Evolutionary conservation across 2,113 vertebrate species (phyloP), one percentile per base, ranked within the genome.

Genomic region (Peromyscus californicus): DNA sequence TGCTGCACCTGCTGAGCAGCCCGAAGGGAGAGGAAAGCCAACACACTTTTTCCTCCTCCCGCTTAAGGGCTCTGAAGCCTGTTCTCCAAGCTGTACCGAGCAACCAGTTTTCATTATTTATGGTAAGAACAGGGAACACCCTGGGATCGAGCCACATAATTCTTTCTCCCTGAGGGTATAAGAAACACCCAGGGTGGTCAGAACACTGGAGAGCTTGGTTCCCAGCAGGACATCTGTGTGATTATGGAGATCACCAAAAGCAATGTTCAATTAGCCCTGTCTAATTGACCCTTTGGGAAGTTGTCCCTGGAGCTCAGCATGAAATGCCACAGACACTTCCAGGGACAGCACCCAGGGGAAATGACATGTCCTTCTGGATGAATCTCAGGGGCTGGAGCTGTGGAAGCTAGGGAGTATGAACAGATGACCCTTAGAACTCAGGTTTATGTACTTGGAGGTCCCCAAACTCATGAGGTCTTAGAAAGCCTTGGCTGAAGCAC

Each of bases 171-270:
- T 29, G 39, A 86, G 48, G 36, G 45, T 9, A 72, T 45, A 36
- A n/a, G 70, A 96, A 80, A 75, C 31, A 88, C 75, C 33, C 5
- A 39, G 51, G 76, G 75, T 15, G 84, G 63, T 75, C 70, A 57
- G 70, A n/a, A 86, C 19, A 89, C 85, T 39, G 51, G 45, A 93
- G 93, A 54, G 67, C 72, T 91, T 67, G 39, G 33, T 7, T 95
- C 57, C 51, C 89, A 76, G 65, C 84, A 89, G 94, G 24, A 93
- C 92, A 84, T 33, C 70, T 42, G 19, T 86, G 86, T 95, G n/a
- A 91, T 97, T n/a, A 93, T 61, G 45, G 87, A 95, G 83, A 94
- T 48, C 95, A 70, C 51, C 65, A 86, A 42, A 16, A 82, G 51
- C 80, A 88, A 21, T 15, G 5, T 94, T 96, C 89, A 95, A 91